Conservation (phyloP, 2,797 vertebrate genomes). For the Sebastes vulpes region DNA sequence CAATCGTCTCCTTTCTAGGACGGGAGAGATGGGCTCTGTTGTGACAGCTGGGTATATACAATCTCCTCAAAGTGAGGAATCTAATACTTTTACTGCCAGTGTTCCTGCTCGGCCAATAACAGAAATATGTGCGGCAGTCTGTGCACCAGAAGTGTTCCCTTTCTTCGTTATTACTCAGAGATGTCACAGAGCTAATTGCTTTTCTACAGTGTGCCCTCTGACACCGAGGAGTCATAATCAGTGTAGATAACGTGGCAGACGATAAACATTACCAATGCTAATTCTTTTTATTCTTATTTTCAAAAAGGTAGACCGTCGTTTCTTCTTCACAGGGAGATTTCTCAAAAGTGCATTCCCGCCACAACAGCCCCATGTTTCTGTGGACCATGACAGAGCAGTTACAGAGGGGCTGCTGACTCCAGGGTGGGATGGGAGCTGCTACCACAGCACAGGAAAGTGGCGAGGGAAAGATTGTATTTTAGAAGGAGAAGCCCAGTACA, state of each 20-base stretch:
- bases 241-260: constrained; percentile 17
- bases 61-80: constrained; percentile 62
- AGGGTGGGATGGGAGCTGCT: constrained; percentile 16
- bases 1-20: constrained; percentile 51
- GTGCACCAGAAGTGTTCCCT: constrained; percentile 26
- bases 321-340: constrained; percentile 19
- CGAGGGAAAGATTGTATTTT: constrained; percentile 12
- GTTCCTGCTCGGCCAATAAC: constrained; percentile 41
- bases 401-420: constrained; percentile 14
- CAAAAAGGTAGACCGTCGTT: constrained; percentile 14
- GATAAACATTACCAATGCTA: constrained; percentile 41
- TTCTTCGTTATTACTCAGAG: constrained; percentile 32
- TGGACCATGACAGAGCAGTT: background rate
- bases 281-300: constrained; percentile 23
- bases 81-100: constrained; percentile 50
- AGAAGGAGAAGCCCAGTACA: constrained; percentile 37
- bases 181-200: constrained; percentile 47
- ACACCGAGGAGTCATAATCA: constrained; percentile 51
- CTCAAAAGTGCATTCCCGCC: constrained; percentile 21
- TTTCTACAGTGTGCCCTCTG: constrained; percentile 39
- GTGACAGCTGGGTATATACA: constrained; percentile 62
- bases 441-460: background rate
- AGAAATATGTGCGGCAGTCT: constrained; percentile 26
- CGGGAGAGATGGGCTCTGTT: constrained; percentile 41
- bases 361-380: background rate